Evolutionary conservation across 2,797 vertebrate species (phyloP), one percentile per base, ranked within the genome.

Genomic region (Malurus leucopterus): DNA sequence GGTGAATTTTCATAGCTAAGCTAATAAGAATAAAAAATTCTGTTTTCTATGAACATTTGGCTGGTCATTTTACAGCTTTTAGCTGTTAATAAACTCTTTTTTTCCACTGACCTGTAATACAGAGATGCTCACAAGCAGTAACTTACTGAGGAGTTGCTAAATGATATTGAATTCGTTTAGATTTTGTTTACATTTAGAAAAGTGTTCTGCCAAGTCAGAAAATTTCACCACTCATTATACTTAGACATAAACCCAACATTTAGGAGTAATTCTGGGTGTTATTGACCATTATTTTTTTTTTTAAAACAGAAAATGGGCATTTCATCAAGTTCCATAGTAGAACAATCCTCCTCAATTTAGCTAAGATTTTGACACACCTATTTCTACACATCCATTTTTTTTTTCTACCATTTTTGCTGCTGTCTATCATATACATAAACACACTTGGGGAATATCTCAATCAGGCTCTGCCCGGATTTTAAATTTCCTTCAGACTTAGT

Each of bases 11-110:
- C 36, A 59, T 2, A 51, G 7, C 17, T 49, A 5, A 34, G 13
- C 4, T 47, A 70, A 65, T 64, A 73, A 26, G 11, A 38, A 46
- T 40, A 22, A 62, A 43, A 51, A 24, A 2, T 16, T 41, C 8
- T 34, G 8, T 26, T 22, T 55, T 55, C 15, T 49, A 9, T 14
- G 34, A 77, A 36, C 2, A 30, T 1, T 62, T 61, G 57, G 19
- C 5, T 38, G 51, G 41, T 41, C 11, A 53, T 26, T 61, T 69
- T 49, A 50, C 9, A 77, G 8, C 3, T 41, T 49, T 63, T 30
- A 38, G 29, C 24, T 0, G 0, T 27, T 9, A 58, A 53, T 15
- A 50, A 64, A 38, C 3, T 16, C 1, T 8, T 34, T 34, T 34
- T 80, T 49, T 12, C 4, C 22, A 19, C 20, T 74, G 14, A 36